Conservation (phyloP, 2,113 vertebrate species). For the Narcine bancroftii region DNA sequence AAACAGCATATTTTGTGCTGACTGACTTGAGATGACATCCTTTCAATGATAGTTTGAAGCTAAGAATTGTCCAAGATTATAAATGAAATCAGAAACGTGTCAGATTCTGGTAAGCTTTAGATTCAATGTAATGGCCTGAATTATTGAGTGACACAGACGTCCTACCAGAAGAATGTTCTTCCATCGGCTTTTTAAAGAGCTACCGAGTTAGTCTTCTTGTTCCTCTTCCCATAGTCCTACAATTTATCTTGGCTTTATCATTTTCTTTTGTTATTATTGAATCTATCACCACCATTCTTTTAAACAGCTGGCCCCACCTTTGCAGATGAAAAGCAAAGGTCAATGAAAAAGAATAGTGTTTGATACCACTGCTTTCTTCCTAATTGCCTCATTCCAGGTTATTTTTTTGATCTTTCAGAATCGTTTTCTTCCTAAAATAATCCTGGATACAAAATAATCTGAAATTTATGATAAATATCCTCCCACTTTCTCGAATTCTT, state of each 20-base stretch:
- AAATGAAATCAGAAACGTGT: background rate
- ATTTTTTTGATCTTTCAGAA: background rate
- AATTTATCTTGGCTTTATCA: background rate
- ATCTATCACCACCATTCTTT: background rate
- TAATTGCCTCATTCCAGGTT: background rate
- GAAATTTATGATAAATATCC: background rate
- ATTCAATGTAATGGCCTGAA: background rate
- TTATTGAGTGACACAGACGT: background rate
- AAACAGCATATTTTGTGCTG: background rate
- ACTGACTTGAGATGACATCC: background rate
- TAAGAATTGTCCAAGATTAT: background rate
- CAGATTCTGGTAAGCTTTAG: background rate
- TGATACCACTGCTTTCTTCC: background rate
- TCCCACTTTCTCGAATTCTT: background rate
- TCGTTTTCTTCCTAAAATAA: background rate
- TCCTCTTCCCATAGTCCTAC: no score
- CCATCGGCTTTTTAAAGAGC: background rate
- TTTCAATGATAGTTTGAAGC: background rate
- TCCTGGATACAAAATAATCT: background rate
- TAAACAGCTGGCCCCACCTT: background rate
- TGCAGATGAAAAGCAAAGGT: background rate
- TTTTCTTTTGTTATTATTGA: background rate
- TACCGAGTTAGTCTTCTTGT: no score
- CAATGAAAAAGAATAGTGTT: background rate
- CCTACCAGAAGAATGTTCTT: background rate